Base-by-base conservation (phyloP, 1,140 invertebrate genomes). In the Camponotus vicinus region DNA sequence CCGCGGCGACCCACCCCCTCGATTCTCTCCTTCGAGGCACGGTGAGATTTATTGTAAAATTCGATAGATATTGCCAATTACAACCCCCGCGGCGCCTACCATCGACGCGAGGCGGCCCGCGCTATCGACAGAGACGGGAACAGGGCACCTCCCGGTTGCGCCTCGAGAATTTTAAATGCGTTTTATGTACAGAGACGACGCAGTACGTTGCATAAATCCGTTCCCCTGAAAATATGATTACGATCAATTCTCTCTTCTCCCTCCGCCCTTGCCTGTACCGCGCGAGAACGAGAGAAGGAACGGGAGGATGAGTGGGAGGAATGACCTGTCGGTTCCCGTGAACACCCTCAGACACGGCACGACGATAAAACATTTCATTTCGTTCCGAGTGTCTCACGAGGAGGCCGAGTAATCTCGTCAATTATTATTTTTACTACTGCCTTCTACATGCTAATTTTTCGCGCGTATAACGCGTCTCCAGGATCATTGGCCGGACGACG, bases 41-140 rank as follows among this genome's bases (percentile, higher is more conserved):
- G 73, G 55, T 64, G 86, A 93, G 92, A 94, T 94, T 93, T 94
- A 93, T 92, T 86, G 91, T 91, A 89, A 93, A 93, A 93, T 93
- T 93, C 91, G 93, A 93, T 93, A 93, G 91, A 93, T 92, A 91
- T 93, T 92, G 91, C 90, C 93, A 93, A 93, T 94, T 93, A 93
- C 88, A 89, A 84, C 71, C 83, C 83, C 91, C 89, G 55, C 67
- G 87, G 77, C 82, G 82, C 85, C 49, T 88, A 85, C 84, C 71
- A 71, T 18, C 57, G 70, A 61, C 64, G 32, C 63, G 21, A 15
- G 11, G 34, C 45, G 63, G 32, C 77, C 75, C 78, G 71, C 85
- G 73, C 85, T 73, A 85, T 88, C 86, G 79, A 79, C 76, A 85
- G 69, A 84, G 88, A 86, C 82, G 69, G 57, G 61, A 86, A 78